Conservation (phyloP, 2,888 invertebrate species). For the Synergus gifuensis region DNA sequence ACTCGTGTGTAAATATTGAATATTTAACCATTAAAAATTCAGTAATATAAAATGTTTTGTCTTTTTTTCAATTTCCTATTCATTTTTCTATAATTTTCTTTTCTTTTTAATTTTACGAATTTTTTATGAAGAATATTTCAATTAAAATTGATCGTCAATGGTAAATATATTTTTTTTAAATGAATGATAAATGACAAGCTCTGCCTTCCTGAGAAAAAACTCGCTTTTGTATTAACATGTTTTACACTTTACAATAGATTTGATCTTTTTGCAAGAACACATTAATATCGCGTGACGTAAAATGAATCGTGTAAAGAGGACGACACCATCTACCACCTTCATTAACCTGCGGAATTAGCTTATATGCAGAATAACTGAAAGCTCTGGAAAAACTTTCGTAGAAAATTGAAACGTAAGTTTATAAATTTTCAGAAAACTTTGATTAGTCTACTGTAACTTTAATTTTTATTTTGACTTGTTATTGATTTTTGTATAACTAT, state of each 20-base stretch:
- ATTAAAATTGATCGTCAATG: neutral
- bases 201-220: neutral
- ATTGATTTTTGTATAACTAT: too few species aligned
- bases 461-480: neutral
- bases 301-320: neutral
- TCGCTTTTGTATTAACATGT: neutral
- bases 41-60: neutral
- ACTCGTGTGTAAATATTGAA: neutral
- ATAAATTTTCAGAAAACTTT: neutral
- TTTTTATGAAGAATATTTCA: neutral
- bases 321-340: neutral
- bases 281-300: neutral
- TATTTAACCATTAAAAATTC: conserved; percentile 28
- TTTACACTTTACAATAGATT: neutral
- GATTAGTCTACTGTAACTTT: neutral
- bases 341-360: neutral
- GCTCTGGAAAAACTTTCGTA: neutral
- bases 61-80: neutral
- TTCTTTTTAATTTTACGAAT: neutral
- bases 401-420: neutral
- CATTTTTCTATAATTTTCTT: neutral
- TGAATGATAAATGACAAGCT: neutral
- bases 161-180: neutral
- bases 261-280: neutral
- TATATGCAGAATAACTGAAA: neutral